These are phyloP conservation scores for Bubo blakistoni DNA, from an alignment of 2,113 vertebrate genomes.

Conservation along the genomic window DNA sequence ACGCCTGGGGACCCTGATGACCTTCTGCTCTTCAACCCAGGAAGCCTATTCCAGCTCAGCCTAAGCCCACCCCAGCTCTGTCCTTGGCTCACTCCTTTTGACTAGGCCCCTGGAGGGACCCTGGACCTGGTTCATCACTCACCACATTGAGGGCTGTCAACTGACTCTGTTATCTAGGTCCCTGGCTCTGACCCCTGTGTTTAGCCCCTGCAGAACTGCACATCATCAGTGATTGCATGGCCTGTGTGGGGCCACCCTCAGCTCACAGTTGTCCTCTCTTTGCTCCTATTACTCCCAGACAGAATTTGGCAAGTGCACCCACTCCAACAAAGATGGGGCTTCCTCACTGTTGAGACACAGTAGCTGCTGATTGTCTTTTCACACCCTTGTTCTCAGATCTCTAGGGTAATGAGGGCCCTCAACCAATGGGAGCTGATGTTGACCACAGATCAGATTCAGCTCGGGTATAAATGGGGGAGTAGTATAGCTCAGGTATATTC, in stretches of 20 bases:
- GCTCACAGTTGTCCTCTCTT: not conserved
- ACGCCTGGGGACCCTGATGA: not conserved
- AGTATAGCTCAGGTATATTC: too few relatives aligned
- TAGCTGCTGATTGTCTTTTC: too few relatives aligned
- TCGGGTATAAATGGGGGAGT: too few relatives aligned
- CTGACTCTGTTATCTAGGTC: not conserved
- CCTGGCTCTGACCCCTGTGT: not conserved
- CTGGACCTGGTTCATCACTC: not conserved
- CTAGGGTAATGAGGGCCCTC: too few relatives aligned
- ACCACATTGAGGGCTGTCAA: not conserved
- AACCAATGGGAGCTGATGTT: too few relatives aligned
- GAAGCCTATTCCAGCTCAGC: not conserved
- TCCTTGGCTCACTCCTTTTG: not conserved
- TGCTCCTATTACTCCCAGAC: not conserved
- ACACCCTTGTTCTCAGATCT: too few relatives aligned
- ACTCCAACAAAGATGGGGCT: too few relatives aligned
- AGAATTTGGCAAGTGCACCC: not conserved
- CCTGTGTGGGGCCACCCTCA: not conserved
- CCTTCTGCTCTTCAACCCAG: not conserved
- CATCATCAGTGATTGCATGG: rapidly evolving
- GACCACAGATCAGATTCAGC: too few relatives aligned
- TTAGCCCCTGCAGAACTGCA: not conserved
- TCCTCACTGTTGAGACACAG: too few relatives aligned
- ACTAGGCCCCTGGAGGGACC: not conserved
- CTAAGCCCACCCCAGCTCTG: not conserved